A percentile compares a stretch with the other conserved stretches of the same genome.
Evolutionary conservation across 2,888 invertebrate species (phyloP).

Genomic region (Phoronis australis): DNA sequence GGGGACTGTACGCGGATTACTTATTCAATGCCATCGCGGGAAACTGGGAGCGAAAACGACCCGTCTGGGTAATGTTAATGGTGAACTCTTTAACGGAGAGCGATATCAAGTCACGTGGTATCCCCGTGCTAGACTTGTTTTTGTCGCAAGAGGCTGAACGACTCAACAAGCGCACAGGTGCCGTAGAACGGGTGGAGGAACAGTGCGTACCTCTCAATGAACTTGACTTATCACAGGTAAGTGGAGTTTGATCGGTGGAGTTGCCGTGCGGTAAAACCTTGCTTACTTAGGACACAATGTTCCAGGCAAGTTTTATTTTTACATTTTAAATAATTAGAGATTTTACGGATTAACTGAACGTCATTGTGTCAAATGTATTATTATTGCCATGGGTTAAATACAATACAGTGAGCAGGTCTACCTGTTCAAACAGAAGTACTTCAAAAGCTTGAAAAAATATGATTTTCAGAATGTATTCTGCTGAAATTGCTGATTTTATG

Average conservation of each 20-base stretch:
- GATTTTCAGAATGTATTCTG: no score
- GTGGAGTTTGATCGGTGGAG: no score
- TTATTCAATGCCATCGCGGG: constrained; percentile 55
- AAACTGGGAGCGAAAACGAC: constrained; percentile 58
- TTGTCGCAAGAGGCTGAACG: constrained; percentile 56
- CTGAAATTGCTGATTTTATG: no score
- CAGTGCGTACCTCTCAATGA: constrained; percentile 59
- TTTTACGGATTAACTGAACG: background rate
- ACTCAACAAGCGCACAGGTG: constrained; percentile 54
- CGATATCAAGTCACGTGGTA: constrained; percentile 53
- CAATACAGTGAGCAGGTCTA: no score
- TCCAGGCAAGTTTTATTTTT: background rate
- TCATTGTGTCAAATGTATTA: no score
- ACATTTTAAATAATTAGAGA: background rate
- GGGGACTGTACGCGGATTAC: constrained; percentile 55
- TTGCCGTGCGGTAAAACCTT: no score
- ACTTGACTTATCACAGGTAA: constrained; percentile 57
- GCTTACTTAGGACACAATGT: no score
- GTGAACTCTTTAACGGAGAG: constrained; percentile 57
- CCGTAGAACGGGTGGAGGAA: constrained; percentile 58
- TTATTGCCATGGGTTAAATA: no score
- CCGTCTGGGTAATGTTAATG: constrained; percentile 59
- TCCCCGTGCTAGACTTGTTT: constrained; percentile 58
- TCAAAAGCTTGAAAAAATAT: no score
- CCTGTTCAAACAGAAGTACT: no score